Evolutionary conservation across 2,113 vertebrate species (phyloP).

Genomic region (Pterocles gutturalis): DNA sequence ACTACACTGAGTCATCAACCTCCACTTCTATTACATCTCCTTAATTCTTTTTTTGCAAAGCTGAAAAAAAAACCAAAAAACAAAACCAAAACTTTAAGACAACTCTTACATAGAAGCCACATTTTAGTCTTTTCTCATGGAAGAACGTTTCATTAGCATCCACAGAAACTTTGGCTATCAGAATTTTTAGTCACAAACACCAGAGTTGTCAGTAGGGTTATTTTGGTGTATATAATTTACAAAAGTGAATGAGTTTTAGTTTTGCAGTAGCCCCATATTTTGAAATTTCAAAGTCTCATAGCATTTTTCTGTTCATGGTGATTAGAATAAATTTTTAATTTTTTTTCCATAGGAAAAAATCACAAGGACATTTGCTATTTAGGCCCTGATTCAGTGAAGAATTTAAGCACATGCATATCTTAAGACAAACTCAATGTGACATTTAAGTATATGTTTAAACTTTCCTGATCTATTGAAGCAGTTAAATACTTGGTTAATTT

Average conservation of each 20-base stretch:
- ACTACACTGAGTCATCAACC: neutral
- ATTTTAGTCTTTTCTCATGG: neutral
- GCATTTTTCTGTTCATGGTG: neutral
- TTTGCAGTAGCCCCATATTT: neutral
- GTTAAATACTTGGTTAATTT: neutral
- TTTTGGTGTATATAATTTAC: neutral
- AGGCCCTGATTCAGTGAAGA: neutral
- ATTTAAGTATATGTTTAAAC: neutral
- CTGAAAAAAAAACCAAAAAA: neutral
- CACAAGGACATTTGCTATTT: neutral
- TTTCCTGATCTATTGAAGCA: neutral
- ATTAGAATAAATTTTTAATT: neutral
- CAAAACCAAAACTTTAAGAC: neutral
- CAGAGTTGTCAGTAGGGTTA: neutral
- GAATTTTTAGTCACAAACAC: neutral
- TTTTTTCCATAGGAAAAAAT: neutral
- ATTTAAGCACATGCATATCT: neutral
- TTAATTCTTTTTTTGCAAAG: neutral
- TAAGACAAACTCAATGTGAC: neutral
- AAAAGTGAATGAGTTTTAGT: neutral
- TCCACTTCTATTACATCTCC: neutral
- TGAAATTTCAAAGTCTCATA: neutral
- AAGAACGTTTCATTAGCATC: neutral
- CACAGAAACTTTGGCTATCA: neutral
- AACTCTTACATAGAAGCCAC: neutral